Evolutionary conservation across 2,113 vertebrate species (phyloP), one percentile per base, ranked within the genome.

Genomic region (Spea multiplicata): DNA sequence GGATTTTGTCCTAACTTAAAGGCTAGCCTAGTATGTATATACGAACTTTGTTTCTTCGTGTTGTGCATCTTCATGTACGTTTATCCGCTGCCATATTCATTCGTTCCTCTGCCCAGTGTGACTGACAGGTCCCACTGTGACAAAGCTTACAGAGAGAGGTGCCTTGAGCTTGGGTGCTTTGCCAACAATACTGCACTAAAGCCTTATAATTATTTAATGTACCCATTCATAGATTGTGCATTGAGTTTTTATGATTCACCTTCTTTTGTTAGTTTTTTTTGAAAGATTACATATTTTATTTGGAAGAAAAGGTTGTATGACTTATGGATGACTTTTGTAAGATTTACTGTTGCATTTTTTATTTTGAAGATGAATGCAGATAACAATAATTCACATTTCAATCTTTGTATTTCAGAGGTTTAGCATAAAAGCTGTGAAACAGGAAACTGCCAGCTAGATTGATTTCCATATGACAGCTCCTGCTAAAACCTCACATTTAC

Each of bases 331-430:
- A 62, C 66, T 70, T 75, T 49, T 47, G 55, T 76, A 48, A 13
- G 46, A 77, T 77, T 77, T 62, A 70, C 44, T 44, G 44, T 5
- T 69, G 75, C 50, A 59, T 71, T 59, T 52, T 44, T 55, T 44
- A 49, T 67, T 67, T 45, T 44, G 48, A 71, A 52, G 61, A 79
- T 79, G 49, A 79, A 73, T 72, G 61, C 30, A 66, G 70, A 79
- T 66, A 79, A 79, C 69, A 72, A 70, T 77, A 61, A 65, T 72
- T 72, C 68, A 78, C 49, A 62, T 14, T 72, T 79, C 66, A 77
- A 68, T 77, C 75, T 72, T 77, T 62, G 30, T 79, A 66, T 73
- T 66, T 73, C 57, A 16, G 44, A 73, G 69, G 70, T 79, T 79
- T 79, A 66, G 70, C 68, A 52, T 71, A 71, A 79, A 73, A 66